These are phyloP conservation scores for Neoitamus cyanurus DNA, from an alignment of 2,888 invertebrate genomes.

Conservation along the genomic window DNA sequence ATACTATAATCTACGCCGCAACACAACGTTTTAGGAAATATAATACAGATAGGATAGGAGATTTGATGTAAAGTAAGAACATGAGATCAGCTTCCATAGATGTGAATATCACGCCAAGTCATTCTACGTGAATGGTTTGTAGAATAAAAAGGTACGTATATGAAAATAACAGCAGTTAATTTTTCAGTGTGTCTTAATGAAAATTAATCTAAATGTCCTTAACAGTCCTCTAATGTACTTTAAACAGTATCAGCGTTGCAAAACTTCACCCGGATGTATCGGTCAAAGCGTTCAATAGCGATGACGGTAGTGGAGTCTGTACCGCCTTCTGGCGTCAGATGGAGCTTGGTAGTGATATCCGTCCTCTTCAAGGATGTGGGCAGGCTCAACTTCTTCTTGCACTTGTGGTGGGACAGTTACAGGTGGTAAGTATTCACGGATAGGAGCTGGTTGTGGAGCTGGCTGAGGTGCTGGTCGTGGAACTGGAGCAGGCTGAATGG, in stretches of 20 bases:
- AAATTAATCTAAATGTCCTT: background rate
- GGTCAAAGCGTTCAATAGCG: slow-evolving; percentile 14
- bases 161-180: background rate
- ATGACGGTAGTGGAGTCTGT: background rate
- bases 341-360: slow-evolving; percentile 28
- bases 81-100: too few species aligned
- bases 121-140: too few species aligned
- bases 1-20: too few species aligned
- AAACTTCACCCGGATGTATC: background rate
- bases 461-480: background rate
- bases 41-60: too few species aligned
- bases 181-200: background rate
- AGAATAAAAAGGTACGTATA: too few species aligned
- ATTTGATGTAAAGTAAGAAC: too few species aligned
- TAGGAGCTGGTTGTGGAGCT: background rate
- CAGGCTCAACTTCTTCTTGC: background rate
- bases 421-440: slow-evolving; percentile 8
- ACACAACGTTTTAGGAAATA: too few species aligned
- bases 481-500: background rate
- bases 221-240: background rate
- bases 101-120: too few species aligned
- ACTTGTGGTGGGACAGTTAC: background rate
- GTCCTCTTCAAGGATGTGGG: slow-evolving; percentile 20
- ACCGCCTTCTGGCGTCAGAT: background rate
- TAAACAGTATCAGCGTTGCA: background rate